Percentiles rank a stretch among this genome's conserved stretches.
phyloP scores from a whole-genome alignment of 2,113 vertebrate genomes.

The Pedionomus torquatus region DNA sequence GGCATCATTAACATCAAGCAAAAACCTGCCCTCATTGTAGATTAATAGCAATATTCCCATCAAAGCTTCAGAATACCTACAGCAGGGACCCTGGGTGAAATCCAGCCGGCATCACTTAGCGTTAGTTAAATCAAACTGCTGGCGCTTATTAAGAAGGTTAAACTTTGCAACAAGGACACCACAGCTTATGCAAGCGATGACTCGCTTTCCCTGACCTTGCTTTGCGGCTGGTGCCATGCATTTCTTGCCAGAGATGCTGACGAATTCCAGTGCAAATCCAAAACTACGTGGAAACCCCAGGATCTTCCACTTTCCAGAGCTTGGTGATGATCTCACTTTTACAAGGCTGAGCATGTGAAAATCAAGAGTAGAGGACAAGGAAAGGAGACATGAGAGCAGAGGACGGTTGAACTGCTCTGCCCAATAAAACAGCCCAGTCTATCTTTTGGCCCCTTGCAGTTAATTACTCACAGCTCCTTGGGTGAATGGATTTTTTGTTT shows the following conservation, averaged over 20 bases:
- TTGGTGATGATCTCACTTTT: neutral
- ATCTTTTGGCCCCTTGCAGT: neutral
- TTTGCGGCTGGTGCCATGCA: fast-evolving
- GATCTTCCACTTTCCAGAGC: neutral
- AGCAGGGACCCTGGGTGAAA: neutral
- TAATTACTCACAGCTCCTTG: neutral
- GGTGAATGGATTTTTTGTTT: neutral
- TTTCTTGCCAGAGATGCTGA: neutral
- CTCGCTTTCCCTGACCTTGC: conserved; percentile 2
- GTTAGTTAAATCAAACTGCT: neutral
- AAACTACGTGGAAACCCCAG: fast-evolving
- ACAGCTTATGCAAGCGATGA: neutral
- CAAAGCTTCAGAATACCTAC: neutral
- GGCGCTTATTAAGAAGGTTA: neutral
- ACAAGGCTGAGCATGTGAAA: neutral
- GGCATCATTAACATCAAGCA: neutral
- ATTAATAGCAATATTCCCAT: neutral
- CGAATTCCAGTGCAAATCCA: neutral
- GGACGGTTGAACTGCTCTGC: neutral
- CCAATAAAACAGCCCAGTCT: neutral
- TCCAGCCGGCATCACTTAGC: neutral
- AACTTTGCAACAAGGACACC: neutral
- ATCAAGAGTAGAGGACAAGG: neutral
- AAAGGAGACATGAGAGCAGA: neutral
- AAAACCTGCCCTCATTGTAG: neutral